Percentiles rank a stretch among this genome's conserved stretches.
Evolutionary conservation across 2,888 invertebrate genomes (phyloP).

Genomic region (Palloptera scutellata): DNA sequence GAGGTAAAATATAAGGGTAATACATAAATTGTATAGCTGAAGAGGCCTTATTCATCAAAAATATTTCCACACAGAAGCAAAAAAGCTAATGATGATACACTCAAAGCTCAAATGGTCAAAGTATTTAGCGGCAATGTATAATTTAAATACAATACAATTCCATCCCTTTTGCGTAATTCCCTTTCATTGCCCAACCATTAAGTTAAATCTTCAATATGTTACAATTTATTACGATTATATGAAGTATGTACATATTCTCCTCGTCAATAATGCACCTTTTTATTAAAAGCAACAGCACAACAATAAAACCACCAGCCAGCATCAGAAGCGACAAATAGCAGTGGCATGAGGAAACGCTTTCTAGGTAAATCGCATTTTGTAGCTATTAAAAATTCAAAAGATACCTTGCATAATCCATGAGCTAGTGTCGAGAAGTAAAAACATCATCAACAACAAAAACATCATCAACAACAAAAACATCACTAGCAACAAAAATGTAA

Average conservation of each 20-base stretch:
- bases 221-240: constrained; percentile 45
- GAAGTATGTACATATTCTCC: background rate
- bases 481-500: constrained; percentile 29
- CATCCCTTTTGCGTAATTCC: background rate
- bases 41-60: constrained; percentile 34
- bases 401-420: constrained; percentile 62
- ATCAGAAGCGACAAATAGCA: background rate
- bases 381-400: constrained; percentile 58
- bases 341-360: constrained; percentile 11
- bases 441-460: constrained; percentile 28
- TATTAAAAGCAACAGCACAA: constrained; percentile 11
- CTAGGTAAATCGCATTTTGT: constrained; percentile 11
- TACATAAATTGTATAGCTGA: too few relatives aligned
- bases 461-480: constrained; percentile 24
- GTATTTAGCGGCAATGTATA: background rate
- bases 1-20: background rate
- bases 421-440: constrained; percentile 56
- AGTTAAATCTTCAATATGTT: constrained; percentile 50
- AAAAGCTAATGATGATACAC: background rate
- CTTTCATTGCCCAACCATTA: constrained; percentile 10
- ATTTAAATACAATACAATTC: background rate
- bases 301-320: constrained; percentile 2
- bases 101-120: constrained; percentile 11
- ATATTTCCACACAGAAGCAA: constrained; percentile 27
- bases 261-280: background rate